Base-by-base conservation (phyloP, 2,888 invertebrate genomes). In the Yponomeuta sedellus region DNA sequence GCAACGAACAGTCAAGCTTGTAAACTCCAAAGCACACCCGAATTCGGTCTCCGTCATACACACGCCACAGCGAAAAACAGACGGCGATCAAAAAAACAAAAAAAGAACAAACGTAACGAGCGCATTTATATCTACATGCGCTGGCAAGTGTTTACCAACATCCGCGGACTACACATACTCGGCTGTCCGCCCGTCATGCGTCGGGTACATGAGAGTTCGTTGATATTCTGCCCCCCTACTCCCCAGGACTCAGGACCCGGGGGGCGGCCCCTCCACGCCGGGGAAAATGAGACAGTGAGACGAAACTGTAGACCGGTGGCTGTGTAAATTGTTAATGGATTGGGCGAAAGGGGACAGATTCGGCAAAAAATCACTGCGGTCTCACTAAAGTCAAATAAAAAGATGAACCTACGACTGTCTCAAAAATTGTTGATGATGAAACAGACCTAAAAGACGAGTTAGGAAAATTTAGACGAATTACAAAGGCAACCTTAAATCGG, bases 131-230 rank as follows among this genome's bases (percentile, higher is more conserved):
- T 56, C 59, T 40, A n/a, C 57, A 11, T 25, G 71, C 74, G 74
- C 74, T 77, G 77, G 80, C 82, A 84, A 81, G 88, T 90, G 90
- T 90, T 90, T 90, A 90, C 90, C 79, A 90, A 90, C 90, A 90
- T 78, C 79, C 57, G 22, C n/a, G 40, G 39, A 12, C 80, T 79
- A 75, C 77, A 73, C 75, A 80, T 81, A 80, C 74, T 76, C 80
- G 75, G 77, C 71, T 82, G 82, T 79, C 77, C 79, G 75, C 79
- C 83, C 86, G 83, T 83, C 86, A 84, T 83, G 82, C 86, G 83
- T 82, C 82, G 81, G 78, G 79, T 78, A 82, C 84, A 85, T 83
- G 88, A 86, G 89, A 86, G 89, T 88, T 88, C 89, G 90, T 90
- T 88, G 87, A 89, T 88, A 86, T 85, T 82, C 84, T 70, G 76